Conservation (phyloP, 2,888 invertebrate genomes). For the Synergus gifuensis region DNA sequence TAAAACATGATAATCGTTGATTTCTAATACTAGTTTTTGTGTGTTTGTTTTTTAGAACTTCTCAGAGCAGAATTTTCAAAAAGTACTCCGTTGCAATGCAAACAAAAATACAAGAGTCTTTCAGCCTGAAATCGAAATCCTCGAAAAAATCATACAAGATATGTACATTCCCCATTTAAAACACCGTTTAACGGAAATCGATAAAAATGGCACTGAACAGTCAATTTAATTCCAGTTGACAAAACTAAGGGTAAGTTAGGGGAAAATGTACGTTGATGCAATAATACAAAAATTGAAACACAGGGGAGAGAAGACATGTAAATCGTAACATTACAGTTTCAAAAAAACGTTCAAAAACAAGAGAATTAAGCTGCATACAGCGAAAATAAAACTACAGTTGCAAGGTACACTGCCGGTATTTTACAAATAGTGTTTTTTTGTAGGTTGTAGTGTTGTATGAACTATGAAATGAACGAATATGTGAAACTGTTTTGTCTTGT, state of each 20-base stretch:
- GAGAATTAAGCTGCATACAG: slow-evolving; percentile 60
- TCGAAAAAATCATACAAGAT: slow-evolving; percentile 37
- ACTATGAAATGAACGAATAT: slow-evolving; percentile 50
- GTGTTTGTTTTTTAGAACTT: slow-evolving; percentile 32
- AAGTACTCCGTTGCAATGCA: slow-evolving; percentile 25
- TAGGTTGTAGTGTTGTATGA: slow-evolving; percentile 26
- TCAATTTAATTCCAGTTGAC: slow-evolving; percentile 34
- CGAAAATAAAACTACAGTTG: slow-evolving; percentile 64
- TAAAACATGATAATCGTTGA: not conserved
- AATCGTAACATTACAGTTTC: slow-evolving; percentile 62
- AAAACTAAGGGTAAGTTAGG: slow-evolving; percentile 46
- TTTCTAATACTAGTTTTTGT: not conserved
- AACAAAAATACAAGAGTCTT: slow-evolving; percentile 32
- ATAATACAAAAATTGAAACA: slow-evolving; percentile 44
- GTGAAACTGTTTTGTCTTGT: slow-evolving; percentile 63
- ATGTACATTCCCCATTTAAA: slow-evolving; percentile 32
- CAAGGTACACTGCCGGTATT: slow-evolving; percentile 53
- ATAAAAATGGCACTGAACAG: slow-evolving; percentile 37
- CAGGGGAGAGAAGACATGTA: slow-evolving; percentile 49
- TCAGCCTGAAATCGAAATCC: slow-evolving; percentile 32
- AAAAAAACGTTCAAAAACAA: slow-evolving; percentile 53
- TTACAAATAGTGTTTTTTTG: slow-evolving; percentile 42
- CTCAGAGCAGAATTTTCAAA: slow-evolving; percentile 15
- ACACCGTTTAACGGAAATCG: slow-evolving; percentile 16
- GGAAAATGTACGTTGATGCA: slow-evolving; percentile 38